Percentiles rank a stretch among this genome's conserved stretches.
phyloP scores from a whole-genome alignment of 1,140 invertebrate genomes.

The Ptiloglossa arizonensis region DNA sequence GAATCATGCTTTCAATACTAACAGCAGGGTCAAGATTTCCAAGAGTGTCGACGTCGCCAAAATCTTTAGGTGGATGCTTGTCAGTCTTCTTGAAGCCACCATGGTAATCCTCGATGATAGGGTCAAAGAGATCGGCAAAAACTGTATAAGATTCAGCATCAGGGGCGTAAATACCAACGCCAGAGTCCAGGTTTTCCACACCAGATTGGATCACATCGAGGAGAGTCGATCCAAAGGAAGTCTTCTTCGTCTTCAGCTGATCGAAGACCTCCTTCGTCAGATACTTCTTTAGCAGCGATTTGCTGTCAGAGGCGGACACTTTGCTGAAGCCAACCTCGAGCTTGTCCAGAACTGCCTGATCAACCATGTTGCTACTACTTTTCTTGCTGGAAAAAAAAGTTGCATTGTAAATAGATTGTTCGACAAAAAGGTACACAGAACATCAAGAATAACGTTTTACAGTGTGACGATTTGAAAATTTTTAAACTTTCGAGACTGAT shows the following conservation, averaged over 20 bases:
- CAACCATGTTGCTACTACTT: constrained; percentile 88
- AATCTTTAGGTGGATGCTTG: constrained; percentile 95
- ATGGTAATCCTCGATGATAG: constrained; percentile 98
- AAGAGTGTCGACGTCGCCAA: constrained; percentile 94
- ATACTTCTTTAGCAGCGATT: constrained; percentile 97
- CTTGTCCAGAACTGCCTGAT: constrained; percentile 93
- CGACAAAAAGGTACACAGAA: too few species aligned
- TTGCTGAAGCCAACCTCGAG: constrained; percentile 95
- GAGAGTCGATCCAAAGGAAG: constrained; percentile 93
- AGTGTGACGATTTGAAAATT: too few species aligned
- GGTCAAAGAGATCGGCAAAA: constrained; percentile 95
- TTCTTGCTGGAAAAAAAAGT: constrained; percentile 83
- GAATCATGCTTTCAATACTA: constrained; percentile 60
- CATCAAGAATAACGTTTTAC: too few species aligned
- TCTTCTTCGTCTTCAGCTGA: constrained; percentile 94
- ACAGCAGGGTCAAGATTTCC: constrained; percentile 94
- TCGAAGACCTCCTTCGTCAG: constrained; percentile 95
- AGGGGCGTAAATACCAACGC: constrained; percentile 97
- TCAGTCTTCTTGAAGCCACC: constrained; percentile 95
- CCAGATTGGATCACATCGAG: constrained; percentile 96
- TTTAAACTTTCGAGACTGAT: too few species aligned
- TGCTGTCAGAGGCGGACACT: constrained; percentile 92
- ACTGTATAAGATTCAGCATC: constrained; percentile 96
- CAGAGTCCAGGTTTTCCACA: constrained; percentile 93
- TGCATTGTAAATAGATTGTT: not conserved